These are phyloP conservation scores for Drosophila sproati DNA, from an alignment of 1,140 invertebrate species.

Conservation along the genomic window DNA sequence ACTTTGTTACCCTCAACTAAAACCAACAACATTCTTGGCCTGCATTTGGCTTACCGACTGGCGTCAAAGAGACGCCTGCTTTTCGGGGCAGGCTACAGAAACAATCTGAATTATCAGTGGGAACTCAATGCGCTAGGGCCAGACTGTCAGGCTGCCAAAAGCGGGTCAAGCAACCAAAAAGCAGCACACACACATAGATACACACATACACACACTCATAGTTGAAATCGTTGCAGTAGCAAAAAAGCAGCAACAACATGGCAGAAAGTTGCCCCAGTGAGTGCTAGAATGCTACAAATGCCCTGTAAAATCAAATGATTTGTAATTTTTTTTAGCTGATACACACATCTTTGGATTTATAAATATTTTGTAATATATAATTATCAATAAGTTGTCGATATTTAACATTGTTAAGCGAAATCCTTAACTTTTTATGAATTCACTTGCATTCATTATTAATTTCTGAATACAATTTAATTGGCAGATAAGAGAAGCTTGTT, in stretches of 20 bases:
- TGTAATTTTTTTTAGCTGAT: not conserved
- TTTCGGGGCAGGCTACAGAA: conserved; percentile 40
- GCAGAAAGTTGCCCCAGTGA: not conserved
- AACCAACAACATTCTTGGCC: conserved; percentile 27
- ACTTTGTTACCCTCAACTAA: not conserved
- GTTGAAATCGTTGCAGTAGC: conserved; percentile 45
- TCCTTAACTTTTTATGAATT: too few species aligned
- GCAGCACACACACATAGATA: conserved; percentile 18
- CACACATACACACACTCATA: not conserved
- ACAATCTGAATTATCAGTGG: conserved; percentile 49
- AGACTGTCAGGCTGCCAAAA: conserved; percentile 63
- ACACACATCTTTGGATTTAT: too few species aligned
- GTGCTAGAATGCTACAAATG: not conserved
- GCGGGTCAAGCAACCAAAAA: conserved; percentile 47
- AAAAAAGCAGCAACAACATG: conserved; percentile 14
- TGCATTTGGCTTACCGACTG: conserved; percentile 23
- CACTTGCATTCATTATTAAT: too few species aligned
- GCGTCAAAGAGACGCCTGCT: conserved; percentile 59
- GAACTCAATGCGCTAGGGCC: conserved; percentile 53
- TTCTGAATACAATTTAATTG: too few species aligned
- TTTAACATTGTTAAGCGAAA: too few species aligned
- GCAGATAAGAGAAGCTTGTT: too few species aligned
- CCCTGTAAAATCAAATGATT: not conserved
- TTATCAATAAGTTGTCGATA: too few species aligned
- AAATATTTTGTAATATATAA: too few species aligned